These are phyloP conservation scores for Urocolius indicus DNA, from an alignment of 2,113 vertebrate species.

Conservation along the genomic window DNA sequence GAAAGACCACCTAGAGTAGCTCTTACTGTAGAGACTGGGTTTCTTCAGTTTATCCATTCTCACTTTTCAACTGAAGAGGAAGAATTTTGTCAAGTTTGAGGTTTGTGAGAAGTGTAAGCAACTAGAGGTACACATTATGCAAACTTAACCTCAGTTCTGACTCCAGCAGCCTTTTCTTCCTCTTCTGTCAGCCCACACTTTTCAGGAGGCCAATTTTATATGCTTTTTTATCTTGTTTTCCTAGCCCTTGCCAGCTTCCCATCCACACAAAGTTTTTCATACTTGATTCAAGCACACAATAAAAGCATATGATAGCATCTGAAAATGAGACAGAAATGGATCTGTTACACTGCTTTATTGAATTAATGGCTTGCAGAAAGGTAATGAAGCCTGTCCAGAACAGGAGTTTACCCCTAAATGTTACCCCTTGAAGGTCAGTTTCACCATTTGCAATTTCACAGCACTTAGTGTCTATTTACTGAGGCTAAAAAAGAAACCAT, in stretches of 20 bases:
- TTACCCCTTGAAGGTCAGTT: conserved; percentile 1
- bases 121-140: not conserved
- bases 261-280: not conserved
- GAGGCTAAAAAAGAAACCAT: not conserved
- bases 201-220: not conserved
- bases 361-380: conserved; percentile 12
- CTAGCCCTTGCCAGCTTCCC: not conserved
- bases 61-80: not conserved
- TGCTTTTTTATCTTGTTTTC: not conserved
- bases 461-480: not conserved
- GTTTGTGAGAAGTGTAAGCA: not conserved
- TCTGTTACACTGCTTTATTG: conserved; percentile 28
- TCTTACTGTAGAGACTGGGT: not conserved
- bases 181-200: not conserved
- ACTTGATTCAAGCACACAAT: not conserved
- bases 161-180: not conserved
- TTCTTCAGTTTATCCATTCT: not conserved
- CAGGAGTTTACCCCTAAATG: not conserved
- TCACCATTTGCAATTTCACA: conserved; percentile 1
- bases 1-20: too few species aligned
- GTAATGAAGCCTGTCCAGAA: not conserved
- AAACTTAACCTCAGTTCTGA: not conserved
- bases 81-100: not conserved
- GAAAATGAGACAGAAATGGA: conserved; percentile 24
- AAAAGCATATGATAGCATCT: conserved; percentile 37